Conservation (phyloP, 1,140 invertebrate species). For the Lethrus apterus region DNA sequence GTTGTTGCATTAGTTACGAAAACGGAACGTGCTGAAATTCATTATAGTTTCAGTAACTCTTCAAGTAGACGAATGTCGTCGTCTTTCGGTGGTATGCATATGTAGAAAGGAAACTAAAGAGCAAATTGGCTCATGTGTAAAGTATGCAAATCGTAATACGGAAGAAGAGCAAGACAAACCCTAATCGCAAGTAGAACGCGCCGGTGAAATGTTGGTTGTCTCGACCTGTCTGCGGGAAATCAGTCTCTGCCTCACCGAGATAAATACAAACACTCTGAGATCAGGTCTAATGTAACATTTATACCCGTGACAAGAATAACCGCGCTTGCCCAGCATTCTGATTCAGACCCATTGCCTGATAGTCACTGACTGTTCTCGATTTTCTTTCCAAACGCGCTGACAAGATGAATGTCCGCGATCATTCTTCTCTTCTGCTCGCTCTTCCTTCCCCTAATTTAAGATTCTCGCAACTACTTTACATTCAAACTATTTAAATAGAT, state of each 20-base stretch:
- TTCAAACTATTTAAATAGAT: conserved; percentile 15
- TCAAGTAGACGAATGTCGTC: background rate
- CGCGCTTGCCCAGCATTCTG: conserved; percentile 11
- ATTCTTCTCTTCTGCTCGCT: conserved; percentile 18
- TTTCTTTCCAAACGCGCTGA: conserved; percentile 16
- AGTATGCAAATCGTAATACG: conserved; percentile 11
- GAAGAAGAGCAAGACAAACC: background rate
- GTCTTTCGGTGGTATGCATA: background rate
- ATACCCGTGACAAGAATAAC: conserved; percentile 22
- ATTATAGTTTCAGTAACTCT: conserved; percentile 7
- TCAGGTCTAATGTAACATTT: conserved; percentile 28
- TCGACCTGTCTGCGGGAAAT: conserved; percentile 14
- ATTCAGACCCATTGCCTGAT: conserved; percentile 20
- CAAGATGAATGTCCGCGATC: conserved; percentile 19
- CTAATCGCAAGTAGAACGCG: conserved; percentile 11
- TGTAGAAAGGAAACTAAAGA: background rate
- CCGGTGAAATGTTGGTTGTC: conserved; percentile 11
- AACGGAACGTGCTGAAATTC: background rate
- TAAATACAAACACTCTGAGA: conserved; percentile 27
- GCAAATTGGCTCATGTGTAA: conserved; percentile 8
- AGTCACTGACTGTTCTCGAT: conserved; percentile 16
- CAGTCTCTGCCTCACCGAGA: conserved; percentile 22
- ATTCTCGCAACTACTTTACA: conserved; percentile 13
- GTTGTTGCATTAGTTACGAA: no score
- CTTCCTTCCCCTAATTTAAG: conserved; percentile 4